Percentiles rank a stretch among this genome's conserved stretches.
phyloP scores from a whole-genome alignment of 1,140 invertebrate species.

The Chrysomallon squamiferum region DNA sequence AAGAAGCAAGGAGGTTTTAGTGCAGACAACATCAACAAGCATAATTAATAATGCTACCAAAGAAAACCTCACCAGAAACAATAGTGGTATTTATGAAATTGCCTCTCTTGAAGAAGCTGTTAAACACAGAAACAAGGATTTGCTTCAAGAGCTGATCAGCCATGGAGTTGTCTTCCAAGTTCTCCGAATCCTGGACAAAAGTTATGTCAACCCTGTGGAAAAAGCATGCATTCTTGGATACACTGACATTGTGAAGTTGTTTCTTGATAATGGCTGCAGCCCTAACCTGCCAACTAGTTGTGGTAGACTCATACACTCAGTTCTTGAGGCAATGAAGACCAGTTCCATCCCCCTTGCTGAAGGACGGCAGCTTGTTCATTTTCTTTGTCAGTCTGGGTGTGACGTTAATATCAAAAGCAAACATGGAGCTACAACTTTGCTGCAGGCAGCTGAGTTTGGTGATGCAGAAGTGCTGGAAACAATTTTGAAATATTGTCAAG shows the following conservation, averaged over 20 bases:
- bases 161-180: not conserved
- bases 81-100: not conserved
- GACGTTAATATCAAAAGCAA: constrained; percentile 38
- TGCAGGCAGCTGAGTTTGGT: constrained; percentile 37
- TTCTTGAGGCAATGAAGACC: constrained; percentile 30
- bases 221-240: constrained; percentile 34
- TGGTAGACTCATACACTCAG: constrained; percentile 40
- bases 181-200: not conserved
- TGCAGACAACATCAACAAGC: not conserved
- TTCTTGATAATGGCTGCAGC: constrained; percentile 44
- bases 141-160: not conserved
- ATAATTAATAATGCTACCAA: not conserved
- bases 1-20: not conserved
- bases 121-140: not conserved
- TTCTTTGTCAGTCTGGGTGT: constrained; percentile 28
- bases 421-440: constrained; percentile 30
- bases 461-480: constrained; percentile 28
- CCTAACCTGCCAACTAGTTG: constrained; percentile 42
- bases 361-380: constrained; percentile 16
- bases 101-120: not conserved
- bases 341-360: constrained; percentile 11
- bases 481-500: constrained; percentile 22
- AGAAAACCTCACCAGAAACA: not conserved
- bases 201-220: constrained; percentile 28
- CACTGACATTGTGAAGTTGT: constrained; percentile 35